Evolutionary conservation across 2,113 vertebrate genomes (phyloP).

Genomic region (Sebastes fasciatus): DNA sequence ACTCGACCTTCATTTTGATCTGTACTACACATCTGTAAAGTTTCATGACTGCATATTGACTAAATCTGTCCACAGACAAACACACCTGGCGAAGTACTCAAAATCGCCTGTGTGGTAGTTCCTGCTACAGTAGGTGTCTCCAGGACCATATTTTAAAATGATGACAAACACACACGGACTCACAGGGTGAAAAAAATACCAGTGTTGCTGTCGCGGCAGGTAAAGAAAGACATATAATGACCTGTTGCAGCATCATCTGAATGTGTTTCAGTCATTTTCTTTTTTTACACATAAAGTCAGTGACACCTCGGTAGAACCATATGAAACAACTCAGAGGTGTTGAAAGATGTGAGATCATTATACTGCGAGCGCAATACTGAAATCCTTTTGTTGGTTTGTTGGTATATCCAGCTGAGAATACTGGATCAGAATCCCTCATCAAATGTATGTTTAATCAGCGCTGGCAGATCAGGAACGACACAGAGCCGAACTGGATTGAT

Average conservation of each 20-base stretch:
- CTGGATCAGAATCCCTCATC: slow-evolving; percentile 21
- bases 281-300: not conserved
- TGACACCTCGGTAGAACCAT: not conserved
- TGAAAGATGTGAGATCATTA: slow-evolving; percentile 35
- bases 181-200: not conserved
- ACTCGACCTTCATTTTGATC: not conserved
- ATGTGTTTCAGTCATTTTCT: slow-evolving; percentile 11
- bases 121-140: not conserved
- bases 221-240: not conserved
- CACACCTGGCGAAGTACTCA: not conserved
- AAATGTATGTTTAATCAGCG: slow-evolving; percentile 54
- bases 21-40: not conserved
- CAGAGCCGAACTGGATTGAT: slow-evolving; percentile 35
- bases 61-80: not conserved
- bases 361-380: not conserved
- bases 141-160: not conserved
- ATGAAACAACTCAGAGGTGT: slow-evolving; percentile 14
- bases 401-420: slow-evolving; percentile 28
- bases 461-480: slow-evolving; percentile 30
- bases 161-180: not conserved
- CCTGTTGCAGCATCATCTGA: not conserved
- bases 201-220: not conserved
- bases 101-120: not conserved
- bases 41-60: not conserved
- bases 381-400: slow-evolving; percentile 23